Percentiles rank a stretch among this genome's conserved stretches.
Evolutionary conservation across 2,113 vertebrate genomes (phyloP).

Genomic region (Nibea albiflora): DNA sequence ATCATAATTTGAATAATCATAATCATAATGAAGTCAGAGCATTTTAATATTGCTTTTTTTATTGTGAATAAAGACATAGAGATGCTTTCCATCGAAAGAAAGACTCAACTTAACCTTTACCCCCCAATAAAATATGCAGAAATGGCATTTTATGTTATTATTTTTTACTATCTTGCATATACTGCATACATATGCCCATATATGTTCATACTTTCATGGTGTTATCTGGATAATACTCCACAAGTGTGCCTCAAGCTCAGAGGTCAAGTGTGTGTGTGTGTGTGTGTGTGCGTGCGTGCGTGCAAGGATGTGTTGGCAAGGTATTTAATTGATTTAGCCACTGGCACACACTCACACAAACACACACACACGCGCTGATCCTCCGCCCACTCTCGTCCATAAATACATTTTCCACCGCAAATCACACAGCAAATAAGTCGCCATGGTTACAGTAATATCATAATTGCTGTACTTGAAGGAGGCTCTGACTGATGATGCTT

Average conservation of each 20-base stretch:
- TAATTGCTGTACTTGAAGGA: conserved; percentile 60
- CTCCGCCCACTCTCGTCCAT: conserved; percentile 68
- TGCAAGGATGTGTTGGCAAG: conserved; percentile 24
- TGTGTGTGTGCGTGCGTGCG: not conserved
- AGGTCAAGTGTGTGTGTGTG: conserved; percentile 25
- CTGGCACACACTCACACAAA: conserved; percentile 13
- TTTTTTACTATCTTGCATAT: not conserved
- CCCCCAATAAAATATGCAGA: not conserved
- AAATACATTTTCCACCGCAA: conserved; percentile 69
- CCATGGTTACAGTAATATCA: conserved; percentile 79
- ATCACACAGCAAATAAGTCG: conserved; percentile 72
- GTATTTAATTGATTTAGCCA: conserved; percentile 54
- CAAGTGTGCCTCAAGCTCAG: not conserved
- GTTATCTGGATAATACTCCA: not conserved
- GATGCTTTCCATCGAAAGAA: not conserved
- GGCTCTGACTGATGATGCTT: conserved; percentile 57
- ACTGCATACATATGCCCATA: not conserved
- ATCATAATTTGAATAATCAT: too few relatives aligned
- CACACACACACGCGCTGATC: conserved; percentile 39
- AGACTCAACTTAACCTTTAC: not conserved
- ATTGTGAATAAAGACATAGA: not conserved
- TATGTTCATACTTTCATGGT: not conserved
- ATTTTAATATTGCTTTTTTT: not conserved
- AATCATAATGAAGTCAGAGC: not conserved
- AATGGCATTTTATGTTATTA: not conserved